Evolutionary conservation across 2,888 invertebrate genomes (phyloP).

Genomic region (Caenorhabditis imperialis): DNA sequence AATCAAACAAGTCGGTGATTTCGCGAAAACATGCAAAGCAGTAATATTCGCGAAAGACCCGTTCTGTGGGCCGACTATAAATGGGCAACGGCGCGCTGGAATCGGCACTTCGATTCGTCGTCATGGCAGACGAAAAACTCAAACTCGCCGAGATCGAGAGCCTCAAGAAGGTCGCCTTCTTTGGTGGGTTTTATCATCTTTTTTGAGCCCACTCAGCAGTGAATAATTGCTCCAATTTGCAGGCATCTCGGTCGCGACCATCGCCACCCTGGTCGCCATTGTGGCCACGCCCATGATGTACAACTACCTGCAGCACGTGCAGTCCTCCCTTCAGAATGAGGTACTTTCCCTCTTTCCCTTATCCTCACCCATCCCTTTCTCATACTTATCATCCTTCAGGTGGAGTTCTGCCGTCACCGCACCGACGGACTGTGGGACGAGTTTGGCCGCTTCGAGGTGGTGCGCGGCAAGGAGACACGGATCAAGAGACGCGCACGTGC

Average conservation of each 20-base stretch:
- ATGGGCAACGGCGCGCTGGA: background rate
- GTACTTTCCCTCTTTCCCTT: background rate
- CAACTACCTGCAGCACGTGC: constrained; percentile 57
- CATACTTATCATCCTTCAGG: constrained; percentile 19
- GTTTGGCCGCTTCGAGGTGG: constrained; percentile 58
- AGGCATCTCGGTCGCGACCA: constrained; percentile 57
- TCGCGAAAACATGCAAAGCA: background rate
- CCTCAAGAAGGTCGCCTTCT: constrained; percentile 58
- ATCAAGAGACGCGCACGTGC: constrained; percentile 53
- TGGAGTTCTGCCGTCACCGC: constrained; percentile 72
- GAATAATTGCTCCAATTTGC: constrained; percentile 2
- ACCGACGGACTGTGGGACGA: constrained; percentile 71
- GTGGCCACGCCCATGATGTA: constrained; percentile 57
- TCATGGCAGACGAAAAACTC: constrained; percentile 58
- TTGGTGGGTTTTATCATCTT: constrained; percentile 30
- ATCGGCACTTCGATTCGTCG: constrained; percentile 57
- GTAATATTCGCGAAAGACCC: constrained; percentile 26
- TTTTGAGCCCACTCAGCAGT: background rate
- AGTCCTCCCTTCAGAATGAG: constrained; percentile 56
- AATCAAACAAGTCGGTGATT: constrained; percentile 2
- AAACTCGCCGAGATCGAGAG: constrained; percentile 56
- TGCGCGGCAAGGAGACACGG: constrained; percentile 38
- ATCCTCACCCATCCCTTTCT: too few relatives aligned
- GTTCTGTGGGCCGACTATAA: constrained; percentile 26
- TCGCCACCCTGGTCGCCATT: constrained; percentile 52